phyloP scores from a whole-genome alignment of 2,113 vertebrate species.

The Podarcis raffonei region DNA sequence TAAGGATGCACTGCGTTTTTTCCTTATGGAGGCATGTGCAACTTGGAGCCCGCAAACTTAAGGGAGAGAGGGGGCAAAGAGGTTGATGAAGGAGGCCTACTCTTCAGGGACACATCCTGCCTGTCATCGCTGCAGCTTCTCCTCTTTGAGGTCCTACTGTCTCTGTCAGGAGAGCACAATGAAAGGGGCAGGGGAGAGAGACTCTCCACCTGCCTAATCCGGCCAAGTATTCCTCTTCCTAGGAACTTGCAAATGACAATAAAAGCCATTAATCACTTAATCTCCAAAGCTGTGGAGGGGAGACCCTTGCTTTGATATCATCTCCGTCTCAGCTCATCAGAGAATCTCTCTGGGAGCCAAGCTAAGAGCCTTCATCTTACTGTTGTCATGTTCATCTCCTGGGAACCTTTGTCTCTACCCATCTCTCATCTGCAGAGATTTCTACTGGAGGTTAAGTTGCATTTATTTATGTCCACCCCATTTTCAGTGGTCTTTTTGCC shows the following conservation, averaged over 20 bases:
- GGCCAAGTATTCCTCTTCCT: constrained; percentile 52
- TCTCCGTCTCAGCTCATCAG: constrained; percentile 28
- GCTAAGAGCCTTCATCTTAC: not conserved
- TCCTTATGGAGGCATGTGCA: not conserved
- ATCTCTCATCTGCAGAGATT: not conserved
- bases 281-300: constrained; percentile 24
- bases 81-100: constrained; percentile 46
- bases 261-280: constrained; percentile 59
- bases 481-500: not conserved
- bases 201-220: constrained; percentile 68
- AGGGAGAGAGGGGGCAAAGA: not conserved
- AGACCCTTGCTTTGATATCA: constrained; percentile 59
- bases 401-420: constrained; percentile 16
- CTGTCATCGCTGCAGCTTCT: constrained; percentile 61
- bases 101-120: not conserved
- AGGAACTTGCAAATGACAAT: constrained; percentile 57
- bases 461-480: not conserved
- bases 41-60: not conserved
- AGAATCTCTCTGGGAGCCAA: constrained; percentile 34
- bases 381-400: constrained; percentile 15
- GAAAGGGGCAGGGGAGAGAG: not conserved
- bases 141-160: constrained; percentile 60
- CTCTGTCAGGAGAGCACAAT: constrained; percentile 17
- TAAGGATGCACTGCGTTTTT: not conserved
- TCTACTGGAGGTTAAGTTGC: too few relatives aligned